A percentile compares a stretch with the other conserved stretches of the same genome.
Conservation (phyloP, 2,797 vertebrate species). For the Falco concolor region DNA sequence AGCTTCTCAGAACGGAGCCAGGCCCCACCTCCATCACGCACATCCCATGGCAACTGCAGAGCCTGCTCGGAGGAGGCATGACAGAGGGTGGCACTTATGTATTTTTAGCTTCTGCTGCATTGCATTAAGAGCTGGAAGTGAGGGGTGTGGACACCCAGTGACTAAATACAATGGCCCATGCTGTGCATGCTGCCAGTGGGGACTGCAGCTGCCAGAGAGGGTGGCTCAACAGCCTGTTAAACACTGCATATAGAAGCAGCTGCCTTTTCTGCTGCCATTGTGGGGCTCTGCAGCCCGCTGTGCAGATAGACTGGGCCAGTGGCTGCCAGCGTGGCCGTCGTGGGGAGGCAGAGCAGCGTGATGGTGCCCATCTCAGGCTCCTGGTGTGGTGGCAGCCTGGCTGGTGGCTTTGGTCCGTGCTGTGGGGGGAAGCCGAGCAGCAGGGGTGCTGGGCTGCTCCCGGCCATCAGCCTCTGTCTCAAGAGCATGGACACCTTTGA, state of each 20-base stretch:
- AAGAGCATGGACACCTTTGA: background rate
- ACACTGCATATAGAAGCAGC: background rate
- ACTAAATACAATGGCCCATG: background rate
- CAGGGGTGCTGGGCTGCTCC: background rate
- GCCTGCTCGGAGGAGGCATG: background rate
- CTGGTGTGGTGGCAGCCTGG: background rate
- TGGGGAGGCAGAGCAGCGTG: background rate
- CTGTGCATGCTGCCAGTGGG: accelerated
- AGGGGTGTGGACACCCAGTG: background rate
- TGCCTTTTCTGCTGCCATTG: background rate
- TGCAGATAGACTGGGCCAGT: accelerated
- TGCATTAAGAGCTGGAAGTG: background rate
- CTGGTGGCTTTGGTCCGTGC: background rate
- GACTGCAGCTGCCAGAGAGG: background rate
- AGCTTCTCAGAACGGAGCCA: background rate
- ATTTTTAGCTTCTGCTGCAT: conserved; percentile 51
- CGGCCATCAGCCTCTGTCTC: background rate
- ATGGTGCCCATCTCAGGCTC: background rate
- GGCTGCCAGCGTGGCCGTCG: accelerated
- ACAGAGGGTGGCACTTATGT: conserved; percentile 2
- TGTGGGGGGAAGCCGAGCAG: accelerated
- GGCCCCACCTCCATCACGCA: background rate
- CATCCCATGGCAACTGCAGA: background rate
- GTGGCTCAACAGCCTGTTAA: background rate
- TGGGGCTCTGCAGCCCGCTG: background rate